Base-by-base conservation (phyloP, 2,888 invertebrate species). In the Ormyrus rosae region DNA sequence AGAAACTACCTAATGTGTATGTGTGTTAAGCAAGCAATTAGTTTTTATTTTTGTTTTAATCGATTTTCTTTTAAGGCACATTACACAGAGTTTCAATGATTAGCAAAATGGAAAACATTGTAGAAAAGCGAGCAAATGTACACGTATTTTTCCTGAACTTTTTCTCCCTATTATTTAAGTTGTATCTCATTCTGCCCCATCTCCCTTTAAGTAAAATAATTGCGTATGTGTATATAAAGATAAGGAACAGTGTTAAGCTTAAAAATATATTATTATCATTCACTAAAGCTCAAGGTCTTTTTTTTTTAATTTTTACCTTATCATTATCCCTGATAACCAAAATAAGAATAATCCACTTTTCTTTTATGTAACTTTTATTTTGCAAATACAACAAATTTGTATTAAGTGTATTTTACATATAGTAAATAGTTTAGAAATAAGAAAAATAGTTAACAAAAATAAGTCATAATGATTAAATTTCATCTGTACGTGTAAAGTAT, bases 181-280 rank as follows among this genome's bases (percentile, higher is more conserved):
- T 79, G 76, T 77, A 80, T 73, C 70, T 80, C 73, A 79, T 73
- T 80, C 72, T 61, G 58, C 48, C 61, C 72, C 69, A 68, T 78
- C 68, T 74, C 74, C 72, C 64, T 19, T 68, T 70, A 85, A 86
- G 85, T 84, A 86, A 86, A 88, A 85, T 86, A 85, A 88, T 85
- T 85, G 86, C 86, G 84, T 87, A 89, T 89, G 86, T 89, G 88
- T 89, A 90, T 88, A 90, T 90, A 89, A 88, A 87, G 87, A 88
- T 88, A 89, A 88, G 86, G 80, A 83, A 83, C 85, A 88, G 84
- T 85, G 86, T 86, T 89, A 87, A 88, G 87, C 86, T 86, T 85
- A 86, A 84, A 73, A 89, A 89, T 89, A 90, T 86, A 88, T 86
- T 85, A 89, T 87, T 88, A 89, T 86, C 86, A 87, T 87, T 86